Percentiles rank a stretch among this genome's conserved stretches.
Conservation (phyloP, 2,888 invertebrate species). For the Glyphotaelius pellucidus region DNA sequence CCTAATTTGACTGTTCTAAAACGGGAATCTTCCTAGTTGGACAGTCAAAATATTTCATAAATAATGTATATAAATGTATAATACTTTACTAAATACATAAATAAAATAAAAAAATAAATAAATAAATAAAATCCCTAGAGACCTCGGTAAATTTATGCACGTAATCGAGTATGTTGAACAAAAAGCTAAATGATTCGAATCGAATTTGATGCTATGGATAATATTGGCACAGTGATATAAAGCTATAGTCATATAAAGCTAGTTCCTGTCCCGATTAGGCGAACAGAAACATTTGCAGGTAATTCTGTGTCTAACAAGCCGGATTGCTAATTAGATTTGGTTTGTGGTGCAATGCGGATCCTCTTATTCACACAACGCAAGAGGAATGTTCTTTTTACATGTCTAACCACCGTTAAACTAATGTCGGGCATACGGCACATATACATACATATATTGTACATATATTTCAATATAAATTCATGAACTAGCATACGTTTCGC, state of each 20-base stretch:
- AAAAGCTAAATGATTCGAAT: neutral
- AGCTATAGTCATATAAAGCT: neutral
- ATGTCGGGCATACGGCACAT: neutral
- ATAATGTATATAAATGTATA: too few relatives aligned
- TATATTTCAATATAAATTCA: neutral
- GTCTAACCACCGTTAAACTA: neutral
- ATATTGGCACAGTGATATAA: neutral
- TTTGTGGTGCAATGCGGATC: slow-evolving; percentile 62
- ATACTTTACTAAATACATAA: too few relatives aligned
- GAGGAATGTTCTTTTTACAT: neutral
- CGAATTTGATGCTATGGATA: neutral
- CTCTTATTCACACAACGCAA: slow-evolving; percentile 45
- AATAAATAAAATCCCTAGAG: too few relatives aligned
- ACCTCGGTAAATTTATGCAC: too few relatives aligned
- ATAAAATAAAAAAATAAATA: too few relatives aligned
- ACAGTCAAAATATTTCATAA: too few relatives aligned
- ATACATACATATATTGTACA: neutral
- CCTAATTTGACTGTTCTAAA: too few relatives aligned
- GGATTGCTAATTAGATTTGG: slow-evolving; percentile 59
- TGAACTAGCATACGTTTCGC: neutral
- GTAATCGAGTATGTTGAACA: neutral
- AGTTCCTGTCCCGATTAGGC: neutral
- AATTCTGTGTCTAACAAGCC: slow-evolving; percentile 15
- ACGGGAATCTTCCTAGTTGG: too few relatives aligned
- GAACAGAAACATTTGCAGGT: slow-evolving; percentile 6